Percentiles rank a stretch among this genome's conserved stretches.
Evolutionary conservation across 2,797 vertebrate genomes (phyloP).

Genomic region (Muscicapa striata): DNA sequence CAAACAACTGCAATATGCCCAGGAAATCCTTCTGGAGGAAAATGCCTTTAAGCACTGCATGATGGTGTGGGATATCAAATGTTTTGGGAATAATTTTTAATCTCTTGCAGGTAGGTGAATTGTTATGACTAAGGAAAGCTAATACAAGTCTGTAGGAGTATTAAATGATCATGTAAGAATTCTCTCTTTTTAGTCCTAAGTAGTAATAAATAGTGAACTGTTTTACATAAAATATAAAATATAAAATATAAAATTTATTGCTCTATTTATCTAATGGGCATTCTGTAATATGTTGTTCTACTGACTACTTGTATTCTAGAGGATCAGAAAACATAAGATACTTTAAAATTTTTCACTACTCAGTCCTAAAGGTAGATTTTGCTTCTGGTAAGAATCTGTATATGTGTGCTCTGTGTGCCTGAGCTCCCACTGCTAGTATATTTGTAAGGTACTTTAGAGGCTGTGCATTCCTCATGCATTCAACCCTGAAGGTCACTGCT

Average conservation of each 20-base stretch:
- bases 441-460: not conserved
- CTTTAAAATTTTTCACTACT: not conserved
- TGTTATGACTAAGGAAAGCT: not conserved
- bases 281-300: not conserved
- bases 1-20: not conserved
- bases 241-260: slow-evolving; percentile 7
- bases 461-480: not conserved
- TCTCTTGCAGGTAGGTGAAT: not conserved
- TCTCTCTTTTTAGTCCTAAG: slow-evolving; percentile 44
- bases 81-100: not conserved
- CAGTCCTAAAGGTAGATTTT: not conserved
- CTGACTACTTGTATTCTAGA: not conserved
- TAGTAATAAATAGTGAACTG: slow-evolving; percentile 22
- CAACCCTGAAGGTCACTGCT: not conserved
- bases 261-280: slow-evolving; percentile 3
- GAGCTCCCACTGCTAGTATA: not conserved
- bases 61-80: not conserved
- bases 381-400: not conserved
- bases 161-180: slow-evolving; percentile 41
- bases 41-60: not conserved
- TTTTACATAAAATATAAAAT: not conserved
- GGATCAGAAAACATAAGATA: not conserved
- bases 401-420: not conserved
- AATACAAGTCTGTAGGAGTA: slow-evolving; percentile 13
- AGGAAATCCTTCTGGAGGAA: not conserved